These are phyloP conservation scores for Malurus elegans DNA, from an alignment of 2,113 vertebrate species.

Conservation along the genomic window DNA sequence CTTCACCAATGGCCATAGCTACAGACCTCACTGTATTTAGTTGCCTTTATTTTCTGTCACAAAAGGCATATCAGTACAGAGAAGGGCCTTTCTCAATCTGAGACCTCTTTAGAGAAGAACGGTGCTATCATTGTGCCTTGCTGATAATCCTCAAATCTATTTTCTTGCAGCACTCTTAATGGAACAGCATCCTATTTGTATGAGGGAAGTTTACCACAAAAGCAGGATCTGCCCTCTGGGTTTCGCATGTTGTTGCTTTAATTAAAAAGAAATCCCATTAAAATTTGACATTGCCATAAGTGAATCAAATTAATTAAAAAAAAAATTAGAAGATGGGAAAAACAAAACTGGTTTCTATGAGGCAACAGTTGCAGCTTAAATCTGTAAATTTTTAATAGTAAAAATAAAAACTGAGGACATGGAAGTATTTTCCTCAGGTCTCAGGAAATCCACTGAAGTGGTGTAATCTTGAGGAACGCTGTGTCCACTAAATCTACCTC, in stretches of 20 bases:
- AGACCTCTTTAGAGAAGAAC: not conserved
- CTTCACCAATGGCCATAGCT: not conserved
- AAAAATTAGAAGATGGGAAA: not conserved
- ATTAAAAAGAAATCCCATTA: slow-evolving; percentile 55
- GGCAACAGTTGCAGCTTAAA: not conserved
- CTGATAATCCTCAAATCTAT: not conserved
- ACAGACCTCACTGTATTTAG: not conserved
- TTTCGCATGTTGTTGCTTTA: not conserved
- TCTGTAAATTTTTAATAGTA: not conserved
- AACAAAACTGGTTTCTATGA: not conserved
- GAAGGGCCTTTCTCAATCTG: not conserved
- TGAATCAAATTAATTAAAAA: slow-evolving; percentile 10
- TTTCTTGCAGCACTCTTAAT: not conserved
- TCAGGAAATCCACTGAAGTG: not conserved
- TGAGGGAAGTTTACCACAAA: slow-evolving; percentile 10
- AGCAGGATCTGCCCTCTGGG: slow-evolving; percentile 18
- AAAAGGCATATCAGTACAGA: not conserved
- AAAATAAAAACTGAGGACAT: not conserved
- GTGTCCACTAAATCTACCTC: not conserved
- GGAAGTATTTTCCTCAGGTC: not conserved
- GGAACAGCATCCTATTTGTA: slow-evolving; percentile 31
- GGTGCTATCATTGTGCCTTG: not conserved
- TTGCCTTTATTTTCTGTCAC: not conserved
- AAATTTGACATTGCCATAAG: not conserved
- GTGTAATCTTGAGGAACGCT: not conserved